Base-by-base conservation (phyloP, 23 tunicate species). In the Ciona savignyi region DNA sequence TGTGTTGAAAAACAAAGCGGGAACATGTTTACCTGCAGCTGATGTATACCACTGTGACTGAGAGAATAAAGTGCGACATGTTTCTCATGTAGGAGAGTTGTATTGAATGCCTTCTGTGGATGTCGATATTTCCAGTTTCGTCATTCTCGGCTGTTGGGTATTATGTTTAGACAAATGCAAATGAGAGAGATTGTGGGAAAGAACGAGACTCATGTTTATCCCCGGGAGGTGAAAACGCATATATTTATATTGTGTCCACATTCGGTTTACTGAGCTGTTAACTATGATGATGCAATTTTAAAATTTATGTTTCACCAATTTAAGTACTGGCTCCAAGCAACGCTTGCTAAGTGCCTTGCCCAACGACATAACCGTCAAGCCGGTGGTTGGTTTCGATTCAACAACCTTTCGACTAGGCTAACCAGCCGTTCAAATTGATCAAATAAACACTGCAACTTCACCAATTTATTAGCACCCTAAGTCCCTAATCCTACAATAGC, bases 11-110 rank as follows among this genome's bases (percentile, higher is more conserved):
- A 42, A 6, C 56, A 42, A 42, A 15, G 9, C 56, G 56, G 56
- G 56, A 15, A n/a, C n/a, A n/a, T 42, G 9, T 1, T 69, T 33
- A 69, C 73, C 73, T 69, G 73, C 51, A 32, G 23, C 25, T 2
- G 15, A 69, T 9, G 73, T 69, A 69, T 3, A 35, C 33, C 20
- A 35, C 33, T 3, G 73, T 31, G 15, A 69, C 73, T 23, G 73
- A 33, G 1, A 69, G 26, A 9, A 69, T 69, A 23, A 69, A 69
- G 73, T 69, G 73, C 51, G 73, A 32, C 73, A 33, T 69, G 51
- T 31, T 69, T 33, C 73, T 69, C 73, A 69, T 69, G 73, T 69
- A 69, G 15, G 73, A 69, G 20, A 69, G 51, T 31, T 69, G 73
- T 4, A 69, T 31, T 1, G 73, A 69, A 31, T 69, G 56, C 15